Evolutionary conservation across 1,140 invertebrate genomes (phyloP).

Genomic region (Batillaria attramentaria): DNA sequence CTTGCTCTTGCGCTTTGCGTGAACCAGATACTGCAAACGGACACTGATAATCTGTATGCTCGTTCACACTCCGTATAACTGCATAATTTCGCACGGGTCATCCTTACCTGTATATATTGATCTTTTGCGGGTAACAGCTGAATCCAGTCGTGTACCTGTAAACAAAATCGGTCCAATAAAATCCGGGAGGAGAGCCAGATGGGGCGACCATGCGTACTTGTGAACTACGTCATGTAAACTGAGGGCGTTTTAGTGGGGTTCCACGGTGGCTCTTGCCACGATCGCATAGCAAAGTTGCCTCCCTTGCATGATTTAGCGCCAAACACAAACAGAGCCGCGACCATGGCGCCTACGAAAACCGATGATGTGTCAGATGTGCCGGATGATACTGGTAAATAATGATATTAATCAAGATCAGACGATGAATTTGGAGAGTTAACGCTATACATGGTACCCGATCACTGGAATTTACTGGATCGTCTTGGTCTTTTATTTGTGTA

Average conservation of each 20-base stretch:
- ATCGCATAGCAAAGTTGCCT: constrained; percentile 4
- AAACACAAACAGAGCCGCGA: neutral
- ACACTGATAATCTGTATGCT: no score
- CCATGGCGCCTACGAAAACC: constrained; percentile 26
- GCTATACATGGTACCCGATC: neutral
- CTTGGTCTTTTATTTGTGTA: neutral
- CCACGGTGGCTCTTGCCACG: neutral
- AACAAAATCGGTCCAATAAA: no score
- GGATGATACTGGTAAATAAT: constrained; percentile 3
- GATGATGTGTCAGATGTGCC: neutral
- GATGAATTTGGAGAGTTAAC: neutral
- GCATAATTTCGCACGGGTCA: no score
- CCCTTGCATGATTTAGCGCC: constrained; percentile 26
- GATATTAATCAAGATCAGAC: neutral
- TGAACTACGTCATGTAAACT: constrained; percentile 19
- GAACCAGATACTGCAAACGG: no score
- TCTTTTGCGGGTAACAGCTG: neutral
- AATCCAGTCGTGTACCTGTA: neutral
- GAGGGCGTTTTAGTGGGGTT: no score
- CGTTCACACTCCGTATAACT: no score
- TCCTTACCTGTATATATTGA: neutral
- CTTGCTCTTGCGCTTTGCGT: no score
- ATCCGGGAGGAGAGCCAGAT: neutral
- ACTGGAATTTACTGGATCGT: neutral
- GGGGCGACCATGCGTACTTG: neutral